Evolutionary conservation across 2,113 vertebrate genomes (phyloP).

Genomic region (Ailurus styani): DNA sequence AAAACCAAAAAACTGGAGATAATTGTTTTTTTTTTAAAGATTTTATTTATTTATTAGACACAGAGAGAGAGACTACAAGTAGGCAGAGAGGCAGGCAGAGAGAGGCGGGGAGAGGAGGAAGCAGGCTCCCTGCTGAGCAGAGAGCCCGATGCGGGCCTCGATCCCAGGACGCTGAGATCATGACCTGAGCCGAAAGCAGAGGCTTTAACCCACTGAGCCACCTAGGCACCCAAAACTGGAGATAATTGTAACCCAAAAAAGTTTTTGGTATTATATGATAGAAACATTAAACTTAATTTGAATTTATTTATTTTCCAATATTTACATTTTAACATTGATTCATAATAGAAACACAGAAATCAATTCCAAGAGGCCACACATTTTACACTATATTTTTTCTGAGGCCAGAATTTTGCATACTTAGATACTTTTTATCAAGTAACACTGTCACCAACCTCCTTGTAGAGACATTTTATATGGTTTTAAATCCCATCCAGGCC

Average conservation of each 20-base stretch:
- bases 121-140: too few species aligned
- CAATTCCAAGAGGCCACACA: background rate
- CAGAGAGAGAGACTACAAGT: too few species aligned
- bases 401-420: background rate
- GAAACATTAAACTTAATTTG: background rate
- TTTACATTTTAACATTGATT: background rate
- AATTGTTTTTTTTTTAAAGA: too few species aligned
- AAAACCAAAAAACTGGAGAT: background rate
- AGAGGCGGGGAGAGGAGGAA: too few species aligned
- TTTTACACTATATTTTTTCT: background rate
- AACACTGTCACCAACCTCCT: background rate
- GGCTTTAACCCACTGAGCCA: too few species aligned
- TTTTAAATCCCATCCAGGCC: background rate
- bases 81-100: too few species aligned
- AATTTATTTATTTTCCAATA: background rate
- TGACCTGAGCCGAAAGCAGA: too few species aligned
- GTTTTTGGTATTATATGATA: background rate
- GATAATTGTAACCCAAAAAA: background rate
- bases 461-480: background rate
- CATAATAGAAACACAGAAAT: background rate
- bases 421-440: background rate
- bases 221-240: too few species aligned
- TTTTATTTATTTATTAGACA: too few species aligned
- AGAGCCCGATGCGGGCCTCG: too few species aligned
- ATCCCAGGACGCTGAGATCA: too few species aligned